Evolutionary conservation across 2,888 invertebrate genomes (phyloP).

Genomic region (Dorcus hopei): DNA sequence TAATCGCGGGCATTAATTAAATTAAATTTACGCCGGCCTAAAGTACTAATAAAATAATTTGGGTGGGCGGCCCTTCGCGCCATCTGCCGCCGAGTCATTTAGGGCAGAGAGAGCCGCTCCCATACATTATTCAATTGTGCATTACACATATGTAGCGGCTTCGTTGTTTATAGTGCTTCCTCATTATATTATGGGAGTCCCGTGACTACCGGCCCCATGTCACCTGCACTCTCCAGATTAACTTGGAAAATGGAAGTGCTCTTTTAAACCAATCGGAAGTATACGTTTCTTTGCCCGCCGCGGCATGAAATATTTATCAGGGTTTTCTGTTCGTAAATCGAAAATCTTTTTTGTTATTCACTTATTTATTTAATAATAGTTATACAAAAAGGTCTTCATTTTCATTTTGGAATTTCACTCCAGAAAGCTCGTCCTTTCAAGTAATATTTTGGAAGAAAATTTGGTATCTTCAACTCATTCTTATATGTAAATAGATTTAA

Average conservation of each 20-base stretch:
- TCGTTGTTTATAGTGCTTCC: constrained; percentile 28
- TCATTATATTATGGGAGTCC: constrained; percentile 27
- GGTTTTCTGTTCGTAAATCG: too few species aligned
- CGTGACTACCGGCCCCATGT: constrained; percentile 19
- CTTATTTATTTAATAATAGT: constrained; percentile 14
- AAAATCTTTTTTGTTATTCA: background rate
- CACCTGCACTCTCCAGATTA: constrained; percentile 29
- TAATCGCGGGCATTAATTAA: constrained; percentile 27
- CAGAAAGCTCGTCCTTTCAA: too few species aligned
- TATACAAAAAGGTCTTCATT: constrained; percentile 13
- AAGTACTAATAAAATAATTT: constrained; percentile 27
- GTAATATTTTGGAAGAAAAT: too few species aligned
- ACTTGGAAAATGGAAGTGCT: constrained; percentile 20
- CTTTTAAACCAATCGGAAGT: constrained; percentile 21
- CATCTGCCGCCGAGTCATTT: constrained; percentile 22
- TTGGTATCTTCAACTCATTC: too few species aligned
- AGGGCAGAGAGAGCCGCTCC: constrained; percentile 20
- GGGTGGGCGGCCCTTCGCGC: constrained; percentile 16
- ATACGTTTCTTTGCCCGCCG: constrained; percentile 7
- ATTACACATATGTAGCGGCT: constrained; percentile 23
- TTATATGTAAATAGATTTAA: too few species aligned
- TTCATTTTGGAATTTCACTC: too few species aligned
- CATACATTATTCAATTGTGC: constrained; percentile 30
- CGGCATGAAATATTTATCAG: constrained; percentile 14
- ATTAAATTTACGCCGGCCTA: constrained; percentile 25